Conservation (phyloP, 2,888 invertebrate species). For the Scaptomyza tumidula region DNA sequence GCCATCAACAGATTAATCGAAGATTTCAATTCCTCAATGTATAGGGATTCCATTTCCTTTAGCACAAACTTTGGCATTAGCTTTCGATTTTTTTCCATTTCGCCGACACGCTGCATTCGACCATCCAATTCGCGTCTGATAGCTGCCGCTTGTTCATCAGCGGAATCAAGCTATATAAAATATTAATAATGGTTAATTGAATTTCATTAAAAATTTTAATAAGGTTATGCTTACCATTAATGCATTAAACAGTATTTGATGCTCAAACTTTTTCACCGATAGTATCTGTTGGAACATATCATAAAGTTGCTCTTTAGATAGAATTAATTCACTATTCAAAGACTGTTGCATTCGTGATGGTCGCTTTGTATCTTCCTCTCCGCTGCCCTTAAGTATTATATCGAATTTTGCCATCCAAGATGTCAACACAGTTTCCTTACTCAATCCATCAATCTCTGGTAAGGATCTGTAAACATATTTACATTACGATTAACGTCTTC, state of each 20-base stretch:
- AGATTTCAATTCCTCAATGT: slow-evolving; percentile 98
- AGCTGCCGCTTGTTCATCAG: slow-evolving; percentile 99
- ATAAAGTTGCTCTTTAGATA: slow-evolving; percentile 99
- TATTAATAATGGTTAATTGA: not conserved
- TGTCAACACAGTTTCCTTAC: slow-evolving; percentile 99
- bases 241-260: slow-evolving; percentile 99
- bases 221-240: slow-evolving; percentile 89
- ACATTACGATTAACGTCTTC: not conserved
- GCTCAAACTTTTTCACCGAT: slow-evolving; percentile 99
- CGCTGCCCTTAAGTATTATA: slow-evolving; percentile 97
- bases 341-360: slow-evolving; percentile 95
- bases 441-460: slow-evolving; percentile 99
- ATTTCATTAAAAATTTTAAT: not conserved
- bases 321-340: slow-evolving; percentile 95
- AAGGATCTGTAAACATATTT: slow-evolving; percentile 89
- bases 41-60: slow-evolving; percentile 99
- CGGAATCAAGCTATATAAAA: slow-evolving; percentile 94
- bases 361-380: slow-evolving; percentile 94
- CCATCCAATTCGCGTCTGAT: slow-evolving; percentile 99
- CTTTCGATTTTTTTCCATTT: slow-evolving; percentile 99
- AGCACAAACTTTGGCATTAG: slow-evolving; percentile 99
- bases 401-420: slow-evolving; percentile 99
- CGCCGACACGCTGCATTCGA: slow-evolving; percentile 97
- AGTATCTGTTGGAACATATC: slow-evolving; percentile 99
- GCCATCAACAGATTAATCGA: slow-evolving; percentile 99